These are phyloP conservation scores for Bemisia tabaci DNA, from an alignment of 1,140 invertebrate genomes.

Conservation along the genomic window DNA sequence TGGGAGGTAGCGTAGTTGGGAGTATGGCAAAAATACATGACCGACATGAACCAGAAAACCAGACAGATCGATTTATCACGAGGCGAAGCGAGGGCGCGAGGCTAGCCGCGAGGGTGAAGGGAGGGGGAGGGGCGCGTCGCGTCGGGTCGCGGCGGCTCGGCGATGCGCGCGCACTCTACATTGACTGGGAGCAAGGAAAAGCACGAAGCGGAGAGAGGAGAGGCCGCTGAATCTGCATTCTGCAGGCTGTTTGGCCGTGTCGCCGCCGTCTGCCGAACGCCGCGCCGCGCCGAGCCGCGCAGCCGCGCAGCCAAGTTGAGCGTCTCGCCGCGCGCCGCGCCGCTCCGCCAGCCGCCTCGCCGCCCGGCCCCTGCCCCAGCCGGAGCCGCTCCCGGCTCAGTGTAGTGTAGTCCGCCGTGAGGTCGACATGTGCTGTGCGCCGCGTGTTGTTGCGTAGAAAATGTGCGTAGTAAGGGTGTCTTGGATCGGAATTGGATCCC, in stretches of 20 bases:
- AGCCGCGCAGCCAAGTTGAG: no score
- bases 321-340: background rate
- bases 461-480: background rate
- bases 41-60: background rate
- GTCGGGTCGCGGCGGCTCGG: background rate
- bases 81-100: background rate
- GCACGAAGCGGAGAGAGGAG: no score
- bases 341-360: slow-evolving; percentile 6
- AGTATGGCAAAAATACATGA: background rate
- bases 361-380: slow-evolving; percentile 17
- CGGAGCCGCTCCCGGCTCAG: slow-evolving; percentile 6
- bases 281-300: slow-evolving; percentile 8
- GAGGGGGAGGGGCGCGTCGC: background rate
- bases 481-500: background rate
- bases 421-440: slow-evolving; percentile 3
- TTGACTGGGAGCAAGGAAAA: background rate
- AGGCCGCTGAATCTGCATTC: background rate
- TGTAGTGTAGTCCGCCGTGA: background rate
- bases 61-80: background rate
- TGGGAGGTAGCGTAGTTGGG: background rate
- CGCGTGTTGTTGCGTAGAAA: background rate
- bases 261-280: slow-evolving; percentile 28
- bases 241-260: slow-evolving; percentile 22
- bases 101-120: background rate
- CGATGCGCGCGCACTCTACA: slow-evolving; percentile 10